Evolutionary conservation across 30 jellyfish, hydroid and myxozoan genomes (phyloP), one percentile per base, ranked within the genome.

Genomic region (Turritopsis rubra): DNA sequence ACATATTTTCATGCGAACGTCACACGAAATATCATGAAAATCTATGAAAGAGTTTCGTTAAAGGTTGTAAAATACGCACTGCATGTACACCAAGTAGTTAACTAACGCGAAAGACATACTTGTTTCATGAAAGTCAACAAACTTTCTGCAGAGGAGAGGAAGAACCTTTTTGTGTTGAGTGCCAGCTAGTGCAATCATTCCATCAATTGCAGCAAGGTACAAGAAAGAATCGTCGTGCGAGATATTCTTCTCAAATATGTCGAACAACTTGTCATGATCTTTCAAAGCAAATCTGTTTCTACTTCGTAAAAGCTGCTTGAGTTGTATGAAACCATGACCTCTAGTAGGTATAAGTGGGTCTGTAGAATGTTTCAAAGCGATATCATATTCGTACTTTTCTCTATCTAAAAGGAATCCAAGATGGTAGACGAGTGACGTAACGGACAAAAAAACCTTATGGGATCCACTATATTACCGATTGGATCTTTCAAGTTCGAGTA

Each of bases 271-370:
- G 18, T 91, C 94, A 1, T 22, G 52, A 54, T 79, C 65, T 52
- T 41, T 52, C 79, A 83, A 18, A 1, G 97, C 97, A 53, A 31
- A 88, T 18, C 65, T 75, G 81, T 91, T 84, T 17, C 77, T 68
- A 0, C 70, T n/a, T 83, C 77, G 82, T 52, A 91, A 53, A 18
- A 91, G 80, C 25, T 77, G 71, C 28, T 94, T 22, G 65, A 91
- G 84, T 24, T 79, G 96, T 9, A 87, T 53, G 21, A 91, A 84
- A 29, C 92, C 95, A 82, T 91, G 97, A 28, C 96, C 97, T 84
- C 96, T 76, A 16, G 94, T 82, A 73, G 97, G 95, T 1, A 91
- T 21, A 21, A 91, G 89, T 19, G 96, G 95, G 75, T 85, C 95
- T 18, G 74, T 22, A 54, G 85, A 53, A 29, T 91, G 95, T 7